Conservation (phyloP, 2,797 vertebrate species). For the Microchirus variegatus region DNA sequence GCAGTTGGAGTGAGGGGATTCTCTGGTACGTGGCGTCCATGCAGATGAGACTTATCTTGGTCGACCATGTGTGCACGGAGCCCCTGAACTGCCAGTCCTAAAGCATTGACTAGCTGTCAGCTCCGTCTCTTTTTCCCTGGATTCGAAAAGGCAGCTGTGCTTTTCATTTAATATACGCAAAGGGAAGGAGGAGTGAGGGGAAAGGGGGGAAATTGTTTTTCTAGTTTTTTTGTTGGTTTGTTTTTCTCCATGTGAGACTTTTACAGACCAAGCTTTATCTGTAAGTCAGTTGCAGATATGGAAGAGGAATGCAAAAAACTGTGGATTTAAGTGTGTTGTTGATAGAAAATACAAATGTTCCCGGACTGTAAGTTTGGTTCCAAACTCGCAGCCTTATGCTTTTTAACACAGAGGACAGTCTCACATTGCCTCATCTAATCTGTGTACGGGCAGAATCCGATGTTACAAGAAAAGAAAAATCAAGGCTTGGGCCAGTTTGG, state of each 20-base stretch:
- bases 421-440: conserved; percentile 5
- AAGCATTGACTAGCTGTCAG: conserved; percentile 86
- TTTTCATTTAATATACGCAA: conserved; percentile 78
- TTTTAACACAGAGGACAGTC: conserved; percentile 9
- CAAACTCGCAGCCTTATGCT: conserved; percentile 29
- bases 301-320: conserved; percentile 36
- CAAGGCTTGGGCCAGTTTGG: too few relatives aligned
- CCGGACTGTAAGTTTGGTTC: conserved; percentile 22
- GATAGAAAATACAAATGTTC: conserved; percentile 63
- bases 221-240: conserved; percentile 72
- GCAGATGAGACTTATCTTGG: conserved; percentile 87
- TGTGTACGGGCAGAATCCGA: conserved; percentile 5
- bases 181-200: conserved; percentile 50
- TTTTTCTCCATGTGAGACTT: conserved; percentile 71
- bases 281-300: conserved; percentile 63
- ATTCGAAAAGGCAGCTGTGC: conserved; percentile 72
- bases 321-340: conserved; percentile 54
- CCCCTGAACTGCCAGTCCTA: conserved; percentile 82
- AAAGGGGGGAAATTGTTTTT: conserved; percentile 62
- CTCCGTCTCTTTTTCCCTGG: conserved; percentile 70
- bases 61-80: conserved; percentile 81
- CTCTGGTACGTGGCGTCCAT: conserved; percentile 78
- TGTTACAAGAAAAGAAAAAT: not conserved
- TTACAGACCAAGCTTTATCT: conserved; percentile 60
- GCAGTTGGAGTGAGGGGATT: conserved; percentile 62